phyloP scores from a whole-genome alignment of 2,888 invertebrate genomes.

The Bellardia pandia region DNA sequence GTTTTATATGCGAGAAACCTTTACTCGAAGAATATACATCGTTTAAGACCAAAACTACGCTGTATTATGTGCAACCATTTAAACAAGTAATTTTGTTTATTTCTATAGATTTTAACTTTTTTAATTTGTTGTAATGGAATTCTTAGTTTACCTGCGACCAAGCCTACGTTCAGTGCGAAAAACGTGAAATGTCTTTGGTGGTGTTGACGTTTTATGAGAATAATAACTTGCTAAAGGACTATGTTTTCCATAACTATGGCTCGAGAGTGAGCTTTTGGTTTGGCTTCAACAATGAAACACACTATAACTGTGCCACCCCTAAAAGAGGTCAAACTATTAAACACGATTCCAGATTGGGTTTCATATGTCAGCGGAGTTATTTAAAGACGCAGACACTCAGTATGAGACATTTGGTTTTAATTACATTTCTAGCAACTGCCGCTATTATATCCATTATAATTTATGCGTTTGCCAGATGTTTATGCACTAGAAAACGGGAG shows the following conservation, averaged over 20 bases:
- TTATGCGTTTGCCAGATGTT: constrained; percentile 4
- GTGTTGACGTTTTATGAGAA: background rate
- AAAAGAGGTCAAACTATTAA: background rate
- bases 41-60: background rate
- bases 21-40: background rate
- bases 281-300: constrained; percentile 30
- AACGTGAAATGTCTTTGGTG: constrained; percentile 37
- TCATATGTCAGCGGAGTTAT: constrained; percentile 40
- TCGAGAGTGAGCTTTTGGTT: constrained; percentile 46
- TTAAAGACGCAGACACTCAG: background rate
- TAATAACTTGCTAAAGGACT: constrained; percentile 23
- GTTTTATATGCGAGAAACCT: constrained; percentile 62
- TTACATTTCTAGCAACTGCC: background rate
- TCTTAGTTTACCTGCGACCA: constrained; percentile 53
- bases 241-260: constrained; percentile 44
- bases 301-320: constrained; percentile 25
- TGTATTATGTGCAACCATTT: constrained; percentile 43
- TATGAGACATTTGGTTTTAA: constrained; percentile 45
- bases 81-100: constrained; percentile 15
- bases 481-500: background rate
- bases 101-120: background rate
- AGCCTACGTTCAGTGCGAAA: constrained; percentile 32
- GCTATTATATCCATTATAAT: constrained; percentile 3
- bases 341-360: constrained; percentile 26
- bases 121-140: background rate